Evolutionary conservation across 2,888 invertebrate species (phyloP), one percentile per base, ranked within the genome.

Genomic region (Oscheius sp.): DNA sequence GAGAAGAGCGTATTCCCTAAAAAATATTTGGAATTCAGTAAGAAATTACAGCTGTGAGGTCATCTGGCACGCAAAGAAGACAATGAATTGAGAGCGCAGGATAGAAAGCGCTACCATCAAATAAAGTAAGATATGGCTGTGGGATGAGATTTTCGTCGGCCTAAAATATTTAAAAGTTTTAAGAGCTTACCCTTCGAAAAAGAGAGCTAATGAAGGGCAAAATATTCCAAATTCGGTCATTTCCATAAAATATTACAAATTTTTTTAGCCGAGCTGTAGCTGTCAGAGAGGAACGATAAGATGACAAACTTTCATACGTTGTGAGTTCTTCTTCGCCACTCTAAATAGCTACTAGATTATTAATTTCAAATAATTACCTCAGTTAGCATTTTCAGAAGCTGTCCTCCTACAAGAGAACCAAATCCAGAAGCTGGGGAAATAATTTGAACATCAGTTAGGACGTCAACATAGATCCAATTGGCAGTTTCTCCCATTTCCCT

Each of bases 381-480:
- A 12, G 48, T 17, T 15, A 64, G 17, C n/a, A 33, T n/a, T 8
- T 39, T 29, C 27, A 65, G 25, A 5, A 65, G 20, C n/a, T 45
- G 65, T 3, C 65, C 65, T 25, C 37, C 15, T n/a, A 34, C 52
- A 20, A 25, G 8, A 1, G 39, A 53, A n/a, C 71, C 78, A 34
- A 78, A 75, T 25, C 72, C 74, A 27, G 65, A 61, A 1, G 58
- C 52, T 5, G 70, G 63, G 1, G 63, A 67, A 12, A 81, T 71
- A 15, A 82, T 53, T 61, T 82, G 81, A 12, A 70, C 63, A 8
- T 73, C 69, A 4, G 78, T 70, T 48, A 81, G 75, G n/a, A 77
- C 75, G 57, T 82, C 82, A 5, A 80, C 65, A 52, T 82, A 82
- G 46, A 82, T 73, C 82, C 82, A 82, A 23, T 70, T 69, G 15